phyloP scores from a whole-genome alignment of 1,140 invertebrate species.

The Hylaeus anthracinus region DNA sequence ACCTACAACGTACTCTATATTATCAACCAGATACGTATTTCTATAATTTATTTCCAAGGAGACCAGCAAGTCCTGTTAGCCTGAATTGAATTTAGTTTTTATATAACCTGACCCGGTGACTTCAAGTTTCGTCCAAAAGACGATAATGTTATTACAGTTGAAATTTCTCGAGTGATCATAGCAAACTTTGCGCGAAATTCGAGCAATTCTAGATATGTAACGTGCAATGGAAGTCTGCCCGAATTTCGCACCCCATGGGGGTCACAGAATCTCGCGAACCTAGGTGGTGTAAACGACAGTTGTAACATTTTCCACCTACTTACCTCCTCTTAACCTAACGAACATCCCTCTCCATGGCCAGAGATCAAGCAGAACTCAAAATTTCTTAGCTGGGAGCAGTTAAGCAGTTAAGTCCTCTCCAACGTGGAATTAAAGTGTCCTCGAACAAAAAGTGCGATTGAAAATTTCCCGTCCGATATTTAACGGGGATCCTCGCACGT shows the following conservation, averaged over 20 bases:
- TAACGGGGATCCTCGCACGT: neutral
- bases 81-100: too few species aligned
- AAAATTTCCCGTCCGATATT: neutral
- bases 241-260: neutral
- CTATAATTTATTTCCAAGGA: too few species aligned
- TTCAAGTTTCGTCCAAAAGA: too few species aligned
- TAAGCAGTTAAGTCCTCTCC: neutral
- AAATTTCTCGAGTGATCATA: too few species aligned
- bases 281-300: slow-evolving; percentile 37
- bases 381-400: neutral
- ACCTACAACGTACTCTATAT: too few species aligned
- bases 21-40: too few species aligned
- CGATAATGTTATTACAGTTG: too few species aligned
- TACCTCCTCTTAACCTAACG: slow-evolving; percentile 19
- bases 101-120: too few species aligned
- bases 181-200: neutral
- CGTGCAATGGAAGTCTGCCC: neutral
- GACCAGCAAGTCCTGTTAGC: too few species aligned
- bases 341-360: neutral
- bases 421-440: neutral
- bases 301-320: slow-evolving; percentile 28
- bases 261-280: slow-evolving; percentile 6
- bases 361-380: slow-evolving; percentile 20
- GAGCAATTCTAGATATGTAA: neutral
- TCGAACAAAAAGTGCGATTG: neutral